Base-by-base conservation (phyloP, 2,888 invertebrate genomes). In the Mermis nigrescens region DNA sequence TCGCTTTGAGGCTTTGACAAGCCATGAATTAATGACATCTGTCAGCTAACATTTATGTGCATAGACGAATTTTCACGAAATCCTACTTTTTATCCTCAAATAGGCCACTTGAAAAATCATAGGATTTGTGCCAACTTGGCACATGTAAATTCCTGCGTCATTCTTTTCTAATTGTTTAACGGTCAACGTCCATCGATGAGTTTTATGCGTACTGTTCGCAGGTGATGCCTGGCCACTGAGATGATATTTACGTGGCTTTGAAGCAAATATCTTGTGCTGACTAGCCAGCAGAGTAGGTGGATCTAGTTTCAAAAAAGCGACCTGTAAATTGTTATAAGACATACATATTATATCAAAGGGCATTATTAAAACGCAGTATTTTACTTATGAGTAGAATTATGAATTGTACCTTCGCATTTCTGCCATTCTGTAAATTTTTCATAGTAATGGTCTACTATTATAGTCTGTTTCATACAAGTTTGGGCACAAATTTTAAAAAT, bases 281-380 rank as follows among this genome's bases (percentile, higher is more conserved):
- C 29, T 57, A 26, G 88, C 88, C 31, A 88, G 87, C 77, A 87
- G 87, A 66, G 88, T 88, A 58, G 88, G 87, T 78, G 88, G 88
- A 56, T 86, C 87, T 31, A 86, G 86, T 75, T 87, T 87, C 61
- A 89, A 85, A 88, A 89, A 89, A 57, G 88, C 88, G 62, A 89
- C 86, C 88, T 88, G 79, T n/a, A n/a, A n/a, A n/a, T n/a, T n/a
- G n/a, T n/a, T n/a, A n/a, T n/a, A n/a, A n/a, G n/a, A n/a, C n/a
- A n/a, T n/a, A n/a, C n/a, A n/a, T n/a, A n/a, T n/a, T n/a, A n/a
- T n/a, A n/a, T n/a, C n/a, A n/a, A n/a, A n/a, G n/a, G n/a, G n/a
- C n/a, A n/a, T n/a, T n/a, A n/a, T n/a, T n/a, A n/a, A n/a, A n/a
- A n/a, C n/a, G n/a, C n/a, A n/a, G n/a, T n/a, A n/a, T n/a, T n/a